phyloP scores from a whole-genome alignment of 2,113 vertebrate species.

The Chlorocebus sabaeus region DNA sequence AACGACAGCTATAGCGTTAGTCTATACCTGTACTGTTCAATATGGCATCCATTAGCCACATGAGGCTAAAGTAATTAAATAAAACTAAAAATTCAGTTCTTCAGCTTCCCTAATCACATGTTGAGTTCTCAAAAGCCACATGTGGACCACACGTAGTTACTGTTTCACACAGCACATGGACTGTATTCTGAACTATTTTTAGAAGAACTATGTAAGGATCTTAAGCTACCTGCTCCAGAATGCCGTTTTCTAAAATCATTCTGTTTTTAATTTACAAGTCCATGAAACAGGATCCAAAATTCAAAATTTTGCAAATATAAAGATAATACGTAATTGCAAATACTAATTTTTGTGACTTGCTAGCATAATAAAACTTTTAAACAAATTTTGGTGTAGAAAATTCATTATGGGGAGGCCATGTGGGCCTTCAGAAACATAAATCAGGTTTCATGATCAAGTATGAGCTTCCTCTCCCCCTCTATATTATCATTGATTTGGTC shows the following conservation, averaged over 20 bases:
- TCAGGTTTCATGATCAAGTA: background rate
- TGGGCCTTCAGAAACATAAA: background rate
- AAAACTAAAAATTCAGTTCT: background rate
- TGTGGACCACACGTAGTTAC: background rate
- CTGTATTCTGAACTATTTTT: background rate
- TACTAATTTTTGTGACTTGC: background rate
- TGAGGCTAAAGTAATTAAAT: background rate
- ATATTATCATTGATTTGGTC: background rate
- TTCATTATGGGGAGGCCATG: background rate
- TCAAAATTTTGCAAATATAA: background rate
- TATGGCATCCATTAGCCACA: background rate
- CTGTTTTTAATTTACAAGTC: background rate
- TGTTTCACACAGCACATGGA: background rate
- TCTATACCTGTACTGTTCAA: background rate
- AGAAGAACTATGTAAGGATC: background rate
- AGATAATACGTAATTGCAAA: background rate
- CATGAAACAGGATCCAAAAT: conserved; percentile 21
- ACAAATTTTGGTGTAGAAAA: background rate
- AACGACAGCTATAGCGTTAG: background rate
- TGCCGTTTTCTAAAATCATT: background rate
- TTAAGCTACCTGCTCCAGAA: background rate
- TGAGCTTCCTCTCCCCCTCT: background rate
- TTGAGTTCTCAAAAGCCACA: background rate
- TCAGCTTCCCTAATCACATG: background rate
- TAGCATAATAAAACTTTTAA: background rate